These are phyloP conservation scores for Saturnia japonica DNA, from an alignment of 2,888 invertebrate species.

Conservation along the genomic window DNA sequence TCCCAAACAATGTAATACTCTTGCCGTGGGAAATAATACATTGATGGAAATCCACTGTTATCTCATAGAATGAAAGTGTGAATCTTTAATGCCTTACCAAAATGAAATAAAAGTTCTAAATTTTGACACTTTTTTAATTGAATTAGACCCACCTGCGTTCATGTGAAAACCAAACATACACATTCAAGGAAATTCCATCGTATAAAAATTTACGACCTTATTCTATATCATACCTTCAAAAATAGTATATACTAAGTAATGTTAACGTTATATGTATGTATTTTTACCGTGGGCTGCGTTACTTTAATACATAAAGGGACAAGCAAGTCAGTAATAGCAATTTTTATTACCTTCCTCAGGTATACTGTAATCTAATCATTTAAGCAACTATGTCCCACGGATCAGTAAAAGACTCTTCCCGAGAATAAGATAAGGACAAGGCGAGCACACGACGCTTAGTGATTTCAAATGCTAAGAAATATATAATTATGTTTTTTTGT, in stretches of 20 bases:
- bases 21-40: constrained; percentile 66
- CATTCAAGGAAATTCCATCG: background rate
- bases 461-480: background rate
- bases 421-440: background rate
- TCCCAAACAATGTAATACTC: constrained; percentile 46
- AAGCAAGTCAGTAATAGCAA: background rate
- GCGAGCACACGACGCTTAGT: background rate
- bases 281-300: background rate
- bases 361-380: background rate
- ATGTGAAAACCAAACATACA: constrained; percentile 3
- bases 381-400: background rate
- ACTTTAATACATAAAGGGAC: background rate
- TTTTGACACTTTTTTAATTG: background rate
- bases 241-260: background rate
- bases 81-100: background rate
- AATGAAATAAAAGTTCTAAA: background rate
- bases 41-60: constrained; percentile 37
- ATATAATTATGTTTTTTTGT: background rate
- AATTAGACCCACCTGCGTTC: background rate
- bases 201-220: background rate
- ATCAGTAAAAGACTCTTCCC: background rate
- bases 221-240: background rate
- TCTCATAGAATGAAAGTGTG: background rate
- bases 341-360: background rate
- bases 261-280: background rate